These are phyloP conservation scores for Cynaeus angustus DNA, from an alignment of 2,888 invertebrate species.

Conservation along the genomic window DNA sequence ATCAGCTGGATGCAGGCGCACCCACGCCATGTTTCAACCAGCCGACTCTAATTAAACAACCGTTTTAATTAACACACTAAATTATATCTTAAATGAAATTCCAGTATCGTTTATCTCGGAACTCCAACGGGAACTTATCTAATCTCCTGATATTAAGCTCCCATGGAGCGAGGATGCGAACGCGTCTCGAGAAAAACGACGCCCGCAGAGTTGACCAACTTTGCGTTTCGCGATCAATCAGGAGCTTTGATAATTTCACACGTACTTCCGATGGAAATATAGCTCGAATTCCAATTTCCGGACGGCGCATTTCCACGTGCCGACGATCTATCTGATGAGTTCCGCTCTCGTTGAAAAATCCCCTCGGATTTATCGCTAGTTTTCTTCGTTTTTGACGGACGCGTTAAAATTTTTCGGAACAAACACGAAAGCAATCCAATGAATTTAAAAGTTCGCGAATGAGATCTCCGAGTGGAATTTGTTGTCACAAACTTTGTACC, in stretches of 20 bases:
- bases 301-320: constrained; percentile 68
- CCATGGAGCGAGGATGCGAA: constrained; percentile 31
- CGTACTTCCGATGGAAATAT: constrained; percentile 60
- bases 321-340: constrained; percentile 59
- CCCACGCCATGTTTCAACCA: constrained; percentile 69
- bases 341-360: constrained; percentile 28
- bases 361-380: constrained; percentile 16
- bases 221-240: not conserved
- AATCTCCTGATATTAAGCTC: constrained; percentile 58
- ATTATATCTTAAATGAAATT: constrained; percentile 72
- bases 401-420: constrained; percentile 36
- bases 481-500: constrained; percentile 69
- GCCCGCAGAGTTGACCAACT: too few species aligned
- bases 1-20: constrained; percentile 69
- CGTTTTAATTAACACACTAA: constrained; percentile 74
- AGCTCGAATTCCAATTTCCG: constrained; percentile 66
- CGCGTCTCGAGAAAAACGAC: too few species aligned
- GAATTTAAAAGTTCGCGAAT: constrained; percentile 59
- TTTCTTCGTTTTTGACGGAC: constrained; percentile 14
- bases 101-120: constrained; percentile 69
- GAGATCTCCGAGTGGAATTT: constrained; percentile 62
- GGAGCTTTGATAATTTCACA: constrained; percentile 36
- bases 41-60: constrained; percentile 72
- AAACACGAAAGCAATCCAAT: constrained; percentile 55
- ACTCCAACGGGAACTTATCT: constrained; percentile 57